Percentiles rank a stretch among this genome's conserved stretches.
phyloP scores from a whole-genome alignment of 2,113 vertebrate genomes.

The Indicator indicator region DNA sequence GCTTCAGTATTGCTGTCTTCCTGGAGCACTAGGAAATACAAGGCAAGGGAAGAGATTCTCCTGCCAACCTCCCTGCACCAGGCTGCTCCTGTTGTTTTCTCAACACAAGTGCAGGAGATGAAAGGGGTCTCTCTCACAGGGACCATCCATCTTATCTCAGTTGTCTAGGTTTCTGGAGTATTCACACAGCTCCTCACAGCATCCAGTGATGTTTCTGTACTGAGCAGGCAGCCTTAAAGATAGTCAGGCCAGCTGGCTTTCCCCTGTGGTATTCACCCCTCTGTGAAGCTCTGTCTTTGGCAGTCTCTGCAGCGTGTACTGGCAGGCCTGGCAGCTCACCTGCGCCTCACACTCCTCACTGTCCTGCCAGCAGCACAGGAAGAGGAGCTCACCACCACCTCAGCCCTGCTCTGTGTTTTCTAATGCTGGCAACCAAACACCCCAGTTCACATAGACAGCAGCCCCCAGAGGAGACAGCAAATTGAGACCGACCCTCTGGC shows the following conservation, averaged over 20 bases:
- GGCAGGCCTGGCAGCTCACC: neutral
- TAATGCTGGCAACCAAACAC: neutral
- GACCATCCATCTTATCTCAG: neutral
- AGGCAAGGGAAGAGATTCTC: neutral
- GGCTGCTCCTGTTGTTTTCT: neutral
- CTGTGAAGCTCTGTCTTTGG: neutral
- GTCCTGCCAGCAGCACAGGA: neutral
- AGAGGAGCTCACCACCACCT: neutral
- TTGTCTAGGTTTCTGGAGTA: neutral
- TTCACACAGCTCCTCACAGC: neutral
- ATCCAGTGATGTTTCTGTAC: neutral
- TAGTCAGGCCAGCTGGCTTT: neutral
- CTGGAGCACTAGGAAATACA: neutral
- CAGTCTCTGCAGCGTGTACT: neutral
- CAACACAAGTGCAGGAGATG: neutral
- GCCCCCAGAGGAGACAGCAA: neutral
- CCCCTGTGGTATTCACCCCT: neutral
- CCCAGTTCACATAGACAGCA: rapidly evolving
- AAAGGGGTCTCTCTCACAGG: neutral
- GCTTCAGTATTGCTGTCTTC: neutral
- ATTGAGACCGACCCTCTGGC: neutral
- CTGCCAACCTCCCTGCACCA: neutral
- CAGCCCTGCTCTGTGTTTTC: neutral
- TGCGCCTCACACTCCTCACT: rapidly evolving
- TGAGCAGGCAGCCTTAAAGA: neutral